Evolutionary conservation across 2,113 vertebrate species (phyloP), one percentile per base, ranked within the genome.

Genomic region (Ammodramus savannarum): DNA sequence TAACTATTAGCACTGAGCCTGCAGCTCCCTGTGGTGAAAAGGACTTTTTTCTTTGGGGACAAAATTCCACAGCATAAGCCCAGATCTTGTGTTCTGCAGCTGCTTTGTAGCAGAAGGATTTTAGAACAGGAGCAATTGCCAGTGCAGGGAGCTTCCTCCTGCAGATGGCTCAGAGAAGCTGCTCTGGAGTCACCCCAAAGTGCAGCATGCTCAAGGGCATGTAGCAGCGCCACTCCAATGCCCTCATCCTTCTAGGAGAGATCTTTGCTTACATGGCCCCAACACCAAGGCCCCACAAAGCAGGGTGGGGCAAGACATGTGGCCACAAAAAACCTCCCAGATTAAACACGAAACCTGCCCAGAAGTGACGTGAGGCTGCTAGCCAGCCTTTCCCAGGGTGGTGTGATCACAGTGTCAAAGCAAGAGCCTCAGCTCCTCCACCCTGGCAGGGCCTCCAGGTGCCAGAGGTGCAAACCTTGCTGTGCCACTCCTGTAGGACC

Each of bases 71-170:
- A 1, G 57, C n/a, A 32, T 25, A 55, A 86, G 49, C 43, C 79
- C 57, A 63, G 39, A 63, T 72, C 25, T 84, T 55, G 54, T 8
- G 16, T 46, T 36, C 61, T 82, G 5, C 32, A 17, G 52, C 44
- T 84, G 68, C 29, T 87, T 82, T 84, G 34, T 44, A 84, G 61
- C 34, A 78, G 36, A 75, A 65, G 26, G 38, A 36, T 48, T 95
- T 89, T 3, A 4, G 43, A 83, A 51, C 38, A 83, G 54, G 16
- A 21, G 11, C 1, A 3, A 71, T 63, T 46, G 39, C 23, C 55
- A 57, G 22, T 3, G 21, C 52, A 74, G 61, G 9, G 41, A 90
- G 32, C 17, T 85, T 87, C 43, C 13, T 79, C n/a, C 82, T 49
- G 32, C 68, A 84, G 55, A 67, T 21, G 32, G n/a, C 66, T 77